Evolutionary conservation across 2,888 invertebrate genomes (phyloP).

Genomic region (Philaethria dido): DNA sequence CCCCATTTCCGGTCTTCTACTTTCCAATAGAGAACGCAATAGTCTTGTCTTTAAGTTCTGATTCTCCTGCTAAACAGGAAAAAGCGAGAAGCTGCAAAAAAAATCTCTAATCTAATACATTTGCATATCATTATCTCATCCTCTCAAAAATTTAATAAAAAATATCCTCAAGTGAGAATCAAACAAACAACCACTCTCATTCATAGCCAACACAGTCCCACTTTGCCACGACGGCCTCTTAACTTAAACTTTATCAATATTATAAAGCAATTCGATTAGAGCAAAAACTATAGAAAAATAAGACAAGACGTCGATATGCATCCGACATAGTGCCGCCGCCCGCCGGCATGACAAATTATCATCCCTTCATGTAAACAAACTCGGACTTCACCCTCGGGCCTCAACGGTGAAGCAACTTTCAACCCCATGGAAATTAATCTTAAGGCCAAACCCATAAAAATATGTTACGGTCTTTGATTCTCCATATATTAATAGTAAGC

Average conservation of each 20-base stretch:
- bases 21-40: too few species aligned
- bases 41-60: too few species aligned
- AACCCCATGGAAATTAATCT: conserved; percentile 16
- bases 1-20: too few species aligned
- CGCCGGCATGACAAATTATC: conserved; percentile 27
- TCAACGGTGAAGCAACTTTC: not conserved
- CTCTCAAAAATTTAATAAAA: too few species aligned
- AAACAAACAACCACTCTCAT: too few species aligned
- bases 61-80: too few species aligned
- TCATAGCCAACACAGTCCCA: too few species aligned
- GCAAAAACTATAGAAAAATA: conserved; percentile 16
- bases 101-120: too few species aligned
- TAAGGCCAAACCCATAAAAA: conserved; percentile 11
- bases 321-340: conserved; percentile 26
- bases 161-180: too few species aligned
- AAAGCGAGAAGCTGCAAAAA: too few species aligned
- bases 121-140: too few species aligned
- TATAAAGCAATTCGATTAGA: conserved; percentile 10
- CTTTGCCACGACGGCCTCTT: not conserved
- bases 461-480: not conserved
- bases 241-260: not conserved
- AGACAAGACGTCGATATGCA: conserved; percentile 27
- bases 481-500: not conserved
- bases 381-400: conserved; percentile 24
- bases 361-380: conserved; percentile 29